Evolutionary conservation across 2,797 vertebrate genomes (phyloP).

Genomic region (Cryptoprocta ferox): DNA sequence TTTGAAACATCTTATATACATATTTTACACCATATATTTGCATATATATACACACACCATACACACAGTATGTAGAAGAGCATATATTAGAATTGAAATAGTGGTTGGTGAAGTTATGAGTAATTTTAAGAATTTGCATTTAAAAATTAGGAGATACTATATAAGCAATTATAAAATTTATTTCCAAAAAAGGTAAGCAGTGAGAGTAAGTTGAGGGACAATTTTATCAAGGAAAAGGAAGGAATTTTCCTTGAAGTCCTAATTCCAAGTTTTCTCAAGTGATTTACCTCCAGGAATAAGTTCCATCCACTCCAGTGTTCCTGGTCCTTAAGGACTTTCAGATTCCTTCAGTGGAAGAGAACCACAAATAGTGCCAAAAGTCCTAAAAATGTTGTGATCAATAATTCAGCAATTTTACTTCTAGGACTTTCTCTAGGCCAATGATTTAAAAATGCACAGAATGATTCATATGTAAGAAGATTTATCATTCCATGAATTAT

Average conservation of each 20-base stretch:
- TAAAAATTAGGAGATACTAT: not conserved
- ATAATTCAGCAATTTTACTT: conserved; percentile 10
- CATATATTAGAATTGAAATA: conserved; percentile 9
- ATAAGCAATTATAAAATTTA: not conserved
- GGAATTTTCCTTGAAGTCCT: not conserved
- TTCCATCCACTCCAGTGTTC: not conserved
- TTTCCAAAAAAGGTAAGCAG: not conserved
- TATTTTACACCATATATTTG: not conserved
- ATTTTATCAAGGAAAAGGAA: not conserved
- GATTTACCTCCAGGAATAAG: not conserved
- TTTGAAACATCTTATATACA: not conserved
- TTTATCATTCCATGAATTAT: not conserved
- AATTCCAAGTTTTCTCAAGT: not conserved
- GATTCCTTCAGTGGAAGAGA: not conserved
- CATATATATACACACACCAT: not conserved
- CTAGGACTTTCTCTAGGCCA: not conserved
- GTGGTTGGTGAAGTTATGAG: not conserved
- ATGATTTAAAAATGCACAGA: not conserved
- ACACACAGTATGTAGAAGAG: not conserved
- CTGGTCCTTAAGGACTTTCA: not conserved
- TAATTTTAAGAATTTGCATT: not conserved
- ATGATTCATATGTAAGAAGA: not conserved
- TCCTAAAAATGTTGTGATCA: not conserved
- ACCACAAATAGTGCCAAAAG: not conserved
- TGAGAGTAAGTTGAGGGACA: not conserved